Base-by-base conservation (phyloP, 2,113 vertebrate genomes). In the Nematolebias whitei region DNA sequence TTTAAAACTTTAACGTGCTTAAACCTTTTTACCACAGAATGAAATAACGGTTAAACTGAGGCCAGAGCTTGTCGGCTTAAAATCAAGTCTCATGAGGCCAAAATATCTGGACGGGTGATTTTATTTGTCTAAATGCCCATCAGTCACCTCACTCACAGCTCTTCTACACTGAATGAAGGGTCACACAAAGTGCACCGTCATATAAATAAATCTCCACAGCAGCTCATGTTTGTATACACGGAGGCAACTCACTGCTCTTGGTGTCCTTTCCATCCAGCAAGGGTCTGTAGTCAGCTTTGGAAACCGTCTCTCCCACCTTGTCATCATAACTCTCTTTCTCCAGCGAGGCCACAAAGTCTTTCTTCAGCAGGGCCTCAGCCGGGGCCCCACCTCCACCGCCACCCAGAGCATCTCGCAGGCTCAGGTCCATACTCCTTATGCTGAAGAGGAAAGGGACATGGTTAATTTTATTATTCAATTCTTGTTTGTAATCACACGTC, bases 321-420 rank as follows among this genome's bases (percentile, higher is more conserved):
- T 97, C 96, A 0, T 98, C 95, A 19, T 92, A 98, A 13, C 91
- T 89, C 89, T 97, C 95, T 0, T 96, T 95, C 79, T 98, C 96
- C 89, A 97, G 82, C 0, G 92, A 84, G 56, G 93, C 93, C 0
- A 98, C 93, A 62, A 97, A 97, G 86, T 99, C 97, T 68, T 94
- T 91, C 61, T 98, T 95, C 74, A 98, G 88, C 24, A 88, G 67
- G 53, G 93, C 89, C 1, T 94, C 94, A 2, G 82, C 85, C 0
- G 85, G 95, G 90, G 5, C 94, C 70, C 76, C 93, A 73, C 2
- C 91, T 81, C 84, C 87, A 32, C 94, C 94, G 0, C 86, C 89
- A 59, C 91, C 94, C 59, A 98, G 91, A 18, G 96, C 95, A 9
- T 99, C 96, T n/a, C 91, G 92, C 58, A 99, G 94, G 78, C 93